phyloP scores from a whole-genome alignment of 1,140 invertebrate species.

The Zaprionus ornatus region DNA sequence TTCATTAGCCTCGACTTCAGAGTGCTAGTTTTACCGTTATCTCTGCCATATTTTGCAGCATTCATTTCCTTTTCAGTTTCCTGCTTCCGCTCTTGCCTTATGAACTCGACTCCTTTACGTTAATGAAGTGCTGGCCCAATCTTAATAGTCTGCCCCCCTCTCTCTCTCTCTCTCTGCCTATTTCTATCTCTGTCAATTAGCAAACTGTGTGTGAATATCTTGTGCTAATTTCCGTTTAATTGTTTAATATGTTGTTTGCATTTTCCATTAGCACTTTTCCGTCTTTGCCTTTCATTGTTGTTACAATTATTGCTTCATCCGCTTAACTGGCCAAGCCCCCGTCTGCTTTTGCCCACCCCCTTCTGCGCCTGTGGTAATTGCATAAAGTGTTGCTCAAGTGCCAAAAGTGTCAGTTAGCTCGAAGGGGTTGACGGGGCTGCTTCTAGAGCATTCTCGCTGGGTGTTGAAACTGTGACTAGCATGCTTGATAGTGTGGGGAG shows the following conservation, averaged over 20 bases:
- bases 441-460: not conserved
- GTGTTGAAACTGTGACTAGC: not conserved
- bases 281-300: conserved; percentile 52
- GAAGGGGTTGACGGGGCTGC: not conserved
- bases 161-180: not conserved
- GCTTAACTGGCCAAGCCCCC: not conserved
- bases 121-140: conserved; percentile 57
- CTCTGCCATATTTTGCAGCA: conserved; percentile 50
- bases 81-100: conserved; percentile 34
- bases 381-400: conserved; percentile 36
- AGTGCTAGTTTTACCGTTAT: not conserved
- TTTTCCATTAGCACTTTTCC: conserved; percentile 74
- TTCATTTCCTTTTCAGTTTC: conserved; percentile 70
- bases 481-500: not conserved
- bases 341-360: too few relatives aligned
- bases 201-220: conserved; percentile 68
- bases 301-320: conserved; percentile 63
- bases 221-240: conserved; percentile 81
- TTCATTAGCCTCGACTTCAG: conserved; percentile 59
- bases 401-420: not conserved
- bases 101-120: conserved; percentile 43
- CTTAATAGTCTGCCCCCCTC: conserved; percentile 2
- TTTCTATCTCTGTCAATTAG: conserved; percentile 37
- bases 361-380: conserved; percentile 23
- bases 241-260: conserved; percentile 81